Conservation (phyloP, 2,888 invertebrate species). For the Xestoiulus laeticollis region DNA sequence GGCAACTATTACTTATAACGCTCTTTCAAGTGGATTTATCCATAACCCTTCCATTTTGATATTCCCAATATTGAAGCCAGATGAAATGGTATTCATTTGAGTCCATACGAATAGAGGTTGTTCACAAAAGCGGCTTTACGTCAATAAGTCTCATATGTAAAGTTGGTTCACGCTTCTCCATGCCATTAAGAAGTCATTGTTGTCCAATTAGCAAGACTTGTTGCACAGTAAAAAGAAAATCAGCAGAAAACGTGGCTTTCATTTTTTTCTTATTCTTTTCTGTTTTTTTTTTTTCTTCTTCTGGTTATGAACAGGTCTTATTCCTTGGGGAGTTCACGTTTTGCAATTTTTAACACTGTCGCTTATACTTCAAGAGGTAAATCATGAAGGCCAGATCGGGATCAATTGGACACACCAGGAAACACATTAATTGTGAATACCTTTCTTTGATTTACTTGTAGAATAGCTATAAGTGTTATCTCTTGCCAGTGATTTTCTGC, state of each 20-base stretch:
- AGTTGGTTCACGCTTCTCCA: slow-evolving; percentile 15
- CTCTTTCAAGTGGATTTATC: slow-evolving; percentile 18
- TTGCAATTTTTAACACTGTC: neutral
- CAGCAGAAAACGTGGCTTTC: slow-evolving; percentile 26
- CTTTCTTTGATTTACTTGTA: slow-evolving; percentile 7
- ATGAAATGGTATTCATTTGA: neutral
- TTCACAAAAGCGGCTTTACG: slow-evolving; percentile 26
- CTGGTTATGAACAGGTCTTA: slow-evolving; percentile 8
- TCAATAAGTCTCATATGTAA: slow-evolving; percentile 9
- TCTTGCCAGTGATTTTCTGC: neutral
- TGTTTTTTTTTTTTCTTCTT: neutral
- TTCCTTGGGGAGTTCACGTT: slow-evolving; percentile 10
- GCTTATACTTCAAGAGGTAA: neutral
- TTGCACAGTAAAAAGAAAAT: slow-evolving; percentile 3
- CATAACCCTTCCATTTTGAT: neutral
- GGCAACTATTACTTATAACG: neutral
- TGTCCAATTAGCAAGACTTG: slow-evolving; percentile 26
- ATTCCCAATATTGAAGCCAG: neutral
- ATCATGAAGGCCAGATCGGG: slow-evolving; percentile 18
- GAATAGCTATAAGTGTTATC: neutral
- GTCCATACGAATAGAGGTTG: neutral
- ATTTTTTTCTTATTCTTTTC: neutral
- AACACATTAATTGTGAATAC: neutral
- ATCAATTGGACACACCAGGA: slow-evolving; percentile 16
- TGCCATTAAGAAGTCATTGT: slow-evolving; percentile 26